phyloP scores from a whole-genome alignment of 2,888 invertebrate species.

The Frankliniella fusca region DNA sequence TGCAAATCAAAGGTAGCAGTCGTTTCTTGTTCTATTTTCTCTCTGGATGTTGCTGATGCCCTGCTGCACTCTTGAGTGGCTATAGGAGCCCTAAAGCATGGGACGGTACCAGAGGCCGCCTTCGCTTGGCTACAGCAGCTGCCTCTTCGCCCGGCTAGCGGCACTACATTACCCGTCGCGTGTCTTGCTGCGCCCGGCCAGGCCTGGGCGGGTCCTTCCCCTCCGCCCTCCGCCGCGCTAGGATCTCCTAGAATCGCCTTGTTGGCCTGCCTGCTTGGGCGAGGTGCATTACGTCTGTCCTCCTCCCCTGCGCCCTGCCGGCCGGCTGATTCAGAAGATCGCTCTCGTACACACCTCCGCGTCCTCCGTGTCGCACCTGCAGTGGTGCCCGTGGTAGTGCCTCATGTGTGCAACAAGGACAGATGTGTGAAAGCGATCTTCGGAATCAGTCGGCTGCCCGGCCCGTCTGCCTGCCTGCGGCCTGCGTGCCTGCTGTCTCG shows the following conservation, averaged over 20 bases:
- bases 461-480: too few species aligned
- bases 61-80: neutral
- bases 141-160: too few species aligned
- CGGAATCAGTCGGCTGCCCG: too few species aligned
- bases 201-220: neutral
- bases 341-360: too few species aligned
- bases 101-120: neutral
- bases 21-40: neutral
- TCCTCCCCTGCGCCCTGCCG: neutral
- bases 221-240: neutral
- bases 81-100: neutral
- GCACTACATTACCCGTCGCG: too few species aligned
- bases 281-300: neutral
- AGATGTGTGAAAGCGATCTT: too few species aligned
- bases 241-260: neutral
- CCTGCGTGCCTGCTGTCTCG: too few species aligned
- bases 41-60: neutral
- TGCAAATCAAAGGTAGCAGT: slow-evolving; percentile 58
- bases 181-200: neutral
- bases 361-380: neutral
- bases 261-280: neutral
- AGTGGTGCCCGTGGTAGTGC: too few species aligned
- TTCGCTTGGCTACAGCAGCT: neutral
- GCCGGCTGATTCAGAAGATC: too few species aligned
- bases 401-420: too few species aligned